Evolutionary conservation across 2,888 invertebrate species (phyloP), one percentile per base, ranked within the genome.

Genomic region (Parascotia fuliginaria): DNA sequence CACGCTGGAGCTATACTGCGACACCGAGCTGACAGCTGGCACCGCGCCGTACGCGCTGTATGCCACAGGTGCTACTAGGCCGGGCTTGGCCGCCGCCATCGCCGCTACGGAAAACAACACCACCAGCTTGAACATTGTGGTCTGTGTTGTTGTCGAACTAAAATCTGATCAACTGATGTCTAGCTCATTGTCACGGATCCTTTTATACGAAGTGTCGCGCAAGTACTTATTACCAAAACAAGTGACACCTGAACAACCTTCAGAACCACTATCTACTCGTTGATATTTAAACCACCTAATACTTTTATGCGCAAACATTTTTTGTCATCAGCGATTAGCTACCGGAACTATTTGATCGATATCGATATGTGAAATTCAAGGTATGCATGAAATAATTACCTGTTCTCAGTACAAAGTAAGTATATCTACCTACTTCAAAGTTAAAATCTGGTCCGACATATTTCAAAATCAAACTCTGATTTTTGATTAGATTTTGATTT

Each of bases 51-150:
- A n/a, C n/a, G 73, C 55, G 34, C 65, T 48, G 72, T 87, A 89
- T 1, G 79, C 77, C 70, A 82, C 6, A 0, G 86, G 86, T 13
- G 75, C 72, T 48, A 85, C 72, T 29, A 79, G 41, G 38, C 79
- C 49, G 9, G 92, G 92, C 78, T 88, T 92, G 78, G 94, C 94
- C 60, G 87, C 93, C 60, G 91, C 94, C 78, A 94, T 70, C 73
- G 94, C 93, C 76, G 93, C 80, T 56, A 94, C 83, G 74, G 93
- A 93, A 79, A 93, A 93, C 91, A 95, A 93, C 85, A 93, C 93
- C 92, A 94, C 93, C 93, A 92, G 79, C 81, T 91, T 91, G 77
- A 73, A 87, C 92, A 92, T 92, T 74, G 77, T 91, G 89, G 86
- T 90, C 86, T 89, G 87, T 83, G 88, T 87, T 74, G 73, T 81